Evolutionary conservation across 2,888 invertebrate genomes (phyloP), one percentile per base, ranked within the genome.

Genomic region (Caenorhabditis auriculariae): DNA sequence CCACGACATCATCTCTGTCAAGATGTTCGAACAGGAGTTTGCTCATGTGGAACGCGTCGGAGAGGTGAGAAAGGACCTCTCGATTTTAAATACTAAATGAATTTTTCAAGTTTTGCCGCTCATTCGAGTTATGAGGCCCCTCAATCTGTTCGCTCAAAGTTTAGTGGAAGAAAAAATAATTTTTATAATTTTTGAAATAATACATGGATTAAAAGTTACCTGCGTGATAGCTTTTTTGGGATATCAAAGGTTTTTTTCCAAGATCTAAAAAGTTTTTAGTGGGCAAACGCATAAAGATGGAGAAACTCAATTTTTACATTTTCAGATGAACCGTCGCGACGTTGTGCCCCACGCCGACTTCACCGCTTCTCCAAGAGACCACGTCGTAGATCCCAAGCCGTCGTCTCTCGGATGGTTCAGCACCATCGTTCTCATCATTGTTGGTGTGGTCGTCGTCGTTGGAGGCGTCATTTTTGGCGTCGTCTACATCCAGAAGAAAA

Each of bases 1-100:
- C 83, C 98, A 98, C 83, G 96, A 98, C 83, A 87, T 98, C 62
- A 86, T 92, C 63, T 89, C 92, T 1, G 87, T 98, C 61, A 90
- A 92, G 84, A 87, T 94, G 80, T 96, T 90, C 81, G 93, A 96
- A 82, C 85, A 96, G 56, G 93, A 94, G 81, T 83, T 88, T 51
- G 87, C 89, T 51, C 79, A 82, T 28, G 71, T 75, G 38, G 83
- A 83, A 72, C 76, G 76, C 56, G 55, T 74, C 32, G 66, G 62
- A 43, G 77, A 78, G 61, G 64, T 71, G 26, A 39, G 44, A 51
- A 24, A 19, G 23, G 19, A 17, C 3, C 17, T 39, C 24, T 37
- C 29, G n/a, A n/a, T n/a, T n/a, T n/a, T n/a, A n/a, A n/a, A n/a
- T n/a, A n/a, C n/a, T n/a, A n/a, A n/a, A n/a, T n/a, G n/a, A n/a